Evolutionary conservation across 1,140 invertebrate species (phyloP).

Genomic region (Cydia splendana): DNA sequence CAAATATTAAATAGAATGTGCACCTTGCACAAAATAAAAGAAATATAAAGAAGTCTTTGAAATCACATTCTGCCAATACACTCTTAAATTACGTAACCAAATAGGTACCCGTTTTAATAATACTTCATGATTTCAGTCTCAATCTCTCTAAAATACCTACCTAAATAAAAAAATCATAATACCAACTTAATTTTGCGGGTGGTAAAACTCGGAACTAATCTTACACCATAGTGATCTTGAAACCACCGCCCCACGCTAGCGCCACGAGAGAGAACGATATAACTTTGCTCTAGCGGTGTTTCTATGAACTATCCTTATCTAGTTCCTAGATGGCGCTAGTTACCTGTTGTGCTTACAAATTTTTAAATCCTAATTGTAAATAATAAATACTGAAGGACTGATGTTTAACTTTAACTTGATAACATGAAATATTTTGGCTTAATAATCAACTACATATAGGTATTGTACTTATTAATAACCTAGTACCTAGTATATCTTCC

Average conservation of each 20-base stretch:
- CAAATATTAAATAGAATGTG: background rate
- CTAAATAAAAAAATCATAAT: background rate
- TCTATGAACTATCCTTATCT: no score
- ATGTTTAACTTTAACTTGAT: no score
- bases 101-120: background rate
- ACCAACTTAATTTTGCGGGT: background rate
- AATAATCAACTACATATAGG: no score
- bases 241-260: background rate
- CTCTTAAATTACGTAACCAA: background rate
- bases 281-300: no score
- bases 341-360: no score
- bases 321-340: no score
- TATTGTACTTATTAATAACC: no score
- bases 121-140: constrained; percentile 6
- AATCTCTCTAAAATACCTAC: background rate
- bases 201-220: background rate
- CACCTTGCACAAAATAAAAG: background rate
- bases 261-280: background rate
- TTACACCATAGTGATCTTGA: background rate
- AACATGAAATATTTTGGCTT: no score
- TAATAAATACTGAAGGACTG: no score
- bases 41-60: background rate
- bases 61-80: background rate
- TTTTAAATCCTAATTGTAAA: no score
- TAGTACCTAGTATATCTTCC: no score